Evolutionary conservation across 2,797 vertebrate genomes (phyloP).

Genomic region (Psittacula echo): DNA sequence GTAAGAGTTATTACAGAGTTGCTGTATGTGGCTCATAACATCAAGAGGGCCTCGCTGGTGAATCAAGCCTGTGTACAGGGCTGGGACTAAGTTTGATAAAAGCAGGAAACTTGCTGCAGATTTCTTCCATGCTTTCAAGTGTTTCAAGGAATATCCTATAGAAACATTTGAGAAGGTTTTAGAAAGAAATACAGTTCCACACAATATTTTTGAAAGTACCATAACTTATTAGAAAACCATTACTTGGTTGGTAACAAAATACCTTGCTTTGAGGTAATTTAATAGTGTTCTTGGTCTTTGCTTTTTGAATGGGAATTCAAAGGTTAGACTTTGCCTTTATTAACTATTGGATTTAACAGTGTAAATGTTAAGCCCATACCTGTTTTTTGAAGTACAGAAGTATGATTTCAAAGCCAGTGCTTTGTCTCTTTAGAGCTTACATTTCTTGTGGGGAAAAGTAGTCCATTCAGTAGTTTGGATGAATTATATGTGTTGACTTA

Average conservation of each 20-base stretch:
- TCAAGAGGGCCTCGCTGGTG: slow-evolving; percentile 94
- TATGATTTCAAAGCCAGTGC: neutral
- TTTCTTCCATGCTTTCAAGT: slow-evolving; percentile 84
- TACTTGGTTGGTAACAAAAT: neutral
- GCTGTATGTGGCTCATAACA: slow-evolving; percentile 86
- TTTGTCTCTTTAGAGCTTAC: neutral
- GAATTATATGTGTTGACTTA: neutral
- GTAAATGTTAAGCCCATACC: neutral
- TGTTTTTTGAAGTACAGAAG: neutral
- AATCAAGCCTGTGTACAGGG: slow-evolving; percentile 91
- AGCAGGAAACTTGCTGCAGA: slow-evolving; percentile 80
- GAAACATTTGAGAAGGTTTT: neutral
- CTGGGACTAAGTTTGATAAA: slow-evolving; percentile 82
- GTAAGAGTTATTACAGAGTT: slow-evolving; percentile 75
- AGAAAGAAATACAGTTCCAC: neutral
- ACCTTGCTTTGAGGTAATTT: neutral
- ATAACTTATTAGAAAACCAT: neutral
- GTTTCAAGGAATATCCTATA: slow-evolving; percentile 86
- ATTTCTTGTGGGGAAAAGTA: neutral
- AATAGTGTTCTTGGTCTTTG: neutral
- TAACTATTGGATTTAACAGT: neutral
- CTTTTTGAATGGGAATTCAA: neutral
- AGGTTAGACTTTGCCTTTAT: neutral
- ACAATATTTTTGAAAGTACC: neutral
- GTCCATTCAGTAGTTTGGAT: neutral